Evolutionary conservation across 2,113 vertebrate genomes (phyloP).

Genomic region (Gila orcuttii): DNA sequence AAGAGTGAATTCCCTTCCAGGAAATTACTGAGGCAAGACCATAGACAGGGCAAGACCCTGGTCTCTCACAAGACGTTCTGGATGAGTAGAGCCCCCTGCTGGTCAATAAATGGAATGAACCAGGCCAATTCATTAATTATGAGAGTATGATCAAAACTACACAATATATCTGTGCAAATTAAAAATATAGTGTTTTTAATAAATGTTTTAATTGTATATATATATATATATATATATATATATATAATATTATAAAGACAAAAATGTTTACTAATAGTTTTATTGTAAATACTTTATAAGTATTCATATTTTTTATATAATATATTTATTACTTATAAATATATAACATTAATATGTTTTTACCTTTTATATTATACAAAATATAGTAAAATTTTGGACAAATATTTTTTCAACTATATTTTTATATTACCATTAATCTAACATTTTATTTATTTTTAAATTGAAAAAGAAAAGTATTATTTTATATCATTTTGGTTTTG

Average conservation of each 20-base stretch:
- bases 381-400: no score
- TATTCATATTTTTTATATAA: neutral
- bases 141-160: neutral
- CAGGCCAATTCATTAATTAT: neutral
- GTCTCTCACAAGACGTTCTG: neutral
- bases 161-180: no score
- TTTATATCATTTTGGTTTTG: neutral
- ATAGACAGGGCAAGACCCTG: neutral
- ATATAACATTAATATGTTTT: no score
- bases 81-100: constrained; percentile 21
- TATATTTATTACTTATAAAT: no score
- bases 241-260: neutral
- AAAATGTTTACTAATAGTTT: no score
- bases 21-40: constrained; percentile 22
- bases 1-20: constrained; percentile 20
- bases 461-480: neutral
- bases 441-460: neutral
- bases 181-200: no score
- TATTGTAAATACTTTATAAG: neutral
- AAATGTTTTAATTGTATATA: no score
- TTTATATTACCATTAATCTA: neutral
- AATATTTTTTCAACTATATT: neutral
- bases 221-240: neutral
- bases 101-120: neutral
- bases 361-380: no score